phyloP scores from a whole-genome alignment of 2,113 vertebrate species.

The Barnardius zonarius region DNA sequence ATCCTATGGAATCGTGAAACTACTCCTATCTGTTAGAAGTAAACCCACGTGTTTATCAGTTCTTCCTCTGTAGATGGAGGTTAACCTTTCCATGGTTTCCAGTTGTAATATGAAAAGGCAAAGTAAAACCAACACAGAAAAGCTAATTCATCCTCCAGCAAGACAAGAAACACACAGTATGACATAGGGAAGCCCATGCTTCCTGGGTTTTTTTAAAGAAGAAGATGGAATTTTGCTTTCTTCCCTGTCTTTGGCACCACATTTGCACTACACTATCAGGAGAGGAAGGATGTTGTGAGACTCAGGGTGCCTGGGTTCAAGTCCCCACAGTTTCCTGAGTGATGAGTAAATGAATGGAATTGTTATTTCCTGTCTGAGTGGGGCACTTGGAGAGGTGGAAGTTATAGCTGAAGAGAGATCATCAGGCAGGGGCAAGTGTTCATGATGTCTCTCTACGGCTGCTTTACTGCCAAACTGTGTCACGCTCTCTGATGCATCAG shows the following conservation, averaged over 20 bases:
- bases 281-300: constrained; percentile 35
- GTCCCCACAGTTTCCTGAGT: background rate
- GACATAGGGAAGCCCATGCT: background rate
- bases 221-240: background rate
- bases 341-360: background rate
- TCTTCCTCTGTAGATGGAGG: background rate
- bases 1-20: background rate
- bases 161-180: background rate
- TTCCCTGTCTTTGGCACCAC: background rate
- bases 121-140: background rate
- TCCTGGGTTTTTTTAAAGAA: background rate
- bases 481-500: background rate
- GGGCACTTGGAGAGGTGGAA: background rate
- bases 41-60: background rate
- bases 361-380: background rate
- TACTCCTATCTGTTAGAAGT: background rate
- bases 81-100: background rate
- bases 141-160: background rate
- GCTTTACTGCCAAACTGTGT: background rate
- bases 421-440: background rate
- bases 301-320: background rate
- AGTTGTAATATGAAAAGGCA: background rate
- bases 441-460: background rate
- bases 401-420: background rate
- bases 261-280: background rate